phyloP scores from a whole-genome alignment of 2,888 invertebrate species.

The Ophion ventricosus region DNA sequence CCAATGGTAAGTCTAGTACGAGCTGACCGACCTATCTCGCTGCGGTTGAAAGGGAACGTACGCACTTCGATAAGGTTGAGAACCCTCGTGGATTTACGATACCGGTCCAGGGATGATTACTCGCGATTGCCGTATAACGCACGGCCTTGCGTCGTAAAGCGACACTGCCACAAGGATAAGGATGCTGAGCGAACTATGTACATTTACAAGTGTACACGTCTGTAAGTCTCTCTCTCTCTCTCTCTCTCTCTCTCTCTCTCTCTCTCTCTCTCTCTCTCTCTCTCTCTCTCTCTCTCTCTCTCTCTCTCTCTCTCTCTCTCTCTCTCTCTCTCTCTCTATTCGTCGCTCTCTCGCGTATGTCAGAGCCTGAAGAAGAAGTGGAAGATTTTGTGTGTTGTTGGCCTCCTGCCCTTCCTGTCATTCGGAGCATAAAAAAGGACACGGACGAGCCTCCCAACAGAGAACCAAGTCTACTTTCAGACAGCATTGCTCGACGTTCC shows the following conservation, averaged over 20 bases:
- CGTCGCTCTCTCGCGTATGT: slow-evolving; percentile 13
- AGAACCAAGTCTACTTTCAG: slow-evolving; percentile 5
- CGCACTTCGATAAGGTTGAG: slow-evolving; percentile 80
- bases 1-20: slow-evolving; percentile 36
- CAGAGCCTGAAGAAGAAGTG: slow-evolving; percentile 32
- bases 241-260: background rate
- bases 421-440: slow-evolving; percentile 25
- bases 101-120: slow-evolving; percentile 81
- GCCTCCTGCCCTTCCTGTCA: slow-evolving; percentile 41
- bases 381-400: slow-evolving; percentile 49
- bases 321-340: background rate
- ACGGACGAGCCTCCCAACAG: slow-evolving; percentile 21
- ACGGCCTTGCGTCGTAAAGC: slow-evolving; percentile 83
- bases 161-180: slow-evolving; percentile 65
- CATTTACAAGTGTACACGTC: slow-evolving; percentile 7
- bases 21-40: slow-evolving; percentile 42
- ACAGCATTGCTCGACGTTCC: background rate
- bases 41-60: slow-evolving; percentile 23
- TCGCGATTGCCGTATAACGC: slow-evolving; percentile 81
- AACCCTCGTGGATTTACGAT: slow-evolving; percentile 81
- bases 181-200: slow-evolving; percentile 47
- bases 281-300: background rate
- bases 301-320: background rate
- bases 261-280: background rate
- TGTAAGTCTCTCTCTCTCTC: background rate